These are phyloP conservation scores for Anguilla japonica DNA, from an alignment of 2,113 vertebrate species.

Conservation along the genomic window DNA sequence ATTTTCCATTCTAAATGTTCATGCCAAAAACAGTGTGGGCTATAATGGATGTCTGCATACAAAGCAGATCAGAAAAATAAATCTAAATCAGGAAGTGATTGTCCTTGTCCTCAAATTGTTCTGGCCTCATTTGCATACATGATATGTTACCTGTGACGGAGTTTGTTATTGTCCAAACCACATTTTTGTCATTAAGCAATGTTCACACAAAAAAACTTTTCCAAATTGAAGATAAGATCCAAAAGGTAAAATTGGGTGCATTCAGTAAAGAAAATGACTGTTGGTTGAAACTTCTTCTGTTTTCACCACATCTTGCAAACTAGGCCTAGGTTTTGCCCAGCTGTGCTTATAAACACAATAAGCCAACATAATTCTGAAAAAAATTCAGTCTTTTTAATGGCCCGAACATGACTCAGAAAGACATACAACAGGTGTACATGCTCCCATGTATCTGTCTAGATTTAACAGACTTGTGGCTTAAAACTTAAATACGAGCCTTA, in stretches of 20 bases:
- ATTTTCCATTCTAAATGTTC: neutral
- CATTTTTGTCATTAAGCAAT: no score
- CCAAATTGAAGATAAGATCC: neutral
- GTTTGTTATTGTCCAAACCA: no score
- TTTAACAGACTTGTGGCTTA: no score
- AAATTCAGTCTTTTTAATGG: no score
- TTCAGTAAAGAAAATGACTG: neutral
- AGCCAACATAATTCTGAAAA: no score
- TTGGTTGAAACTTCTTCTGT: neutral
- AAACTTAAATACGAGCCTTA: no score
- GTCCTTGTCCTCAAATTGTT: neutral
- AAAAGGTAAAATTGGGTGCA: neutral
- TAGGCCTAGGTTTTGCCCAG: no score
- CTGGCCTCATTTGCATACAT: neutral
- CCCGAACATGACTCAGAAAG: no score
- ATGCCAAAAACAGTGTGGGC: neutral
- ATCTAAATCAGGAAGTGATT: neutral
- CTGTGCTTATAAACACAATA: neutral
- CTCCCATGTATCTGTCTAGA: no score
- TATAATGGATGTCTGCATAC: neutral
- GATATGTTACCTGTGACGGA: neutral
- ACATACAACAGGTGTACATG: no score
- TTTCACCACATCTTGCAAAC: no score
- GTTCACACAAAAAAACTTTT: no score
- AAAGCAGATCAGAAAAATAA: neutral